Percentiles rank a stretch among this genome's conserved stretches.
phyloP scores from a whole-genome alignment of 2,888 invertebrate species.

The Cantharis nigra region DNA sequence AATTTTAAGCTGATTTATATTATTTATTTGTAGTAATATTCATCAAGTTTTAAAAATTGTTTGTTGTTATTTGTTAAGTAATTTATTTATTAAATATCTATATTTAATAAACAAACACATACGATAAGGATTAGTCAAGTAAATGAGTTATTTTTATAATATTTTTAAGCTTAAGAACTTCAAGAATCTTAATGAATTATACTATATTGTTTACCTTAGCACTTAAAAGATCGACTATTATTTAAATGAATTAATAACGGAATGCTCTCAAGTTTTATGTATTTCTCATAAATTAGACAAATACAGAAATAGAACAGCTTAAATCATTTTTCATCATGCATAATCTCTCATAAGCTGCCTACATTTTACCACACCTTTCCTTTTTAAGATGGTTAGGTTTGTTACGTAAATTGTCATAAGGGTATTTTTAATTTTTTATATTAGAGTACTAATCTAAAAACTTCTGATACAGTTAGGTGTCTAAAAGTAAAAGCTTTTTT shows the following conservation, averaged over 20 bases:
- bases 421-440: neutral
- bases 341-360: neutral
- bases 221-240: neutral
- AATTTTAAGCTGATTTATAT: neutral
- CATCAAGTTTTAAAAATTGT: neutral
- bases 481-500: neutral
- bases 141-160: neutral
- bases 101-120: neutral
- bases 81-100: neutral
- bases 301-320: neutral
- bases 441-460: neutral
- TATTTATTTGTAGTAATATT: neutral
- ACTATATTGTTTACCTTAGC: neutral
- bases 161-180: neutral
- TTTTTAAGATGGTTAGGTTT: constrained; percentile 70
- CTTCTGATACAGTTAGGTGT: neutral
- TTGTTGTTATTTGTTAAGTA: neutral
- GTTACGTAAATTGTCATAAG: constrained; percentile 55
- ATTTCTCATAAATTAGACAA: neutral
- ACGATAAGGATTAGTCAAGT: neutral
- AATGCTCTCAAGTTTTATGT: neutral
- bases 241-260: neutral
- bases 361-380: constrained; percentile 36
- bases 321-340: neutral
- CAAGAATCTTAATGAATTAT: neutral